Evolutionary conservation across 1,140 invertebrate species (phyloP).

Genomic region (Melitaea cinxia): DNA sequence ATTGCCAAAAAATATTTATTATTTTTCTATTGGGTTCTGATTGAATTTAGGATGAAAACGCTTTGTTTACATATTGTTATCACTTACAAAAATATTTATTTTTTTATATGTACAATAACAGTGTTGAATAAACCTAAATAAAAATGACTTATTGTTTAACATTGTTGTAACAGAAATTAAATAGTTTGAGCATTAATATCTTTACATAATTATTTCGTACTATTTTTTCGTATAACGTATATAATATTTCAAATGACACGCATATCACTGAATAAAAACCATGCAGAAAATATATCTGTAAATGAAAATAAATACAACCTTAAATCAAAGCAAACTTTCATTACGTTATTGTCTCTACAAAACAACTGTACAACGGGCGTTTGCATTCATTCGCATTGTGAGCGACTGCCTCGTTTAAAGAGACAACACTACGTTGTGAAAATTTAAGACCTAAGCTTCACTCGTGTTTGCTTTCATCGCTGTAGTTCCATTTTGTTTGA

Average conservation of each 20-base stretch:
- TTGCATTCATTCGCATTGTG: slow-evolving; percentile 32
- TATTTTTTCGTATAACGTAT: too few relatives aligned
- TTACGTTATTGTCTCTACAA: slow-evolving; percentile 21
- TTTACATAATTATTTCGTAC: too few relatives aligned
- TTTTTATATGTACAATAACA: not conserved
- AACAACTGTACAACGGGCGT: slow-evolving; percentile 21
- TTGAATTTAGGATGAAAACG: not conserved
- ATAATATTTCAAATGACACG: too few relatives aligned
- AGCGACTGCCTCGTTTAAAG: slow-evolving; percentile 29
- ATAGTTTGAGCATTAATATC: too few relatives aligned
- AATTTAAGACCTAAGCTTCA: slow-evolving; percentile 14
- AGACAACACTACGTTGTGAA: slow-evolving; percentile 22
- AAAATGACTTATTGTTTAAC: too few relatives aligned
- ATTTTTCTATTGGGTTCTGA: not conserved
- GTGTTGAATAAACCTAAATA: too few relatives aligned
- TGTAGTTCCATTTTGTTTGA: slow-evolving; percentile 12
- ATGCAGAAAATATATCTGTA: not conserved
- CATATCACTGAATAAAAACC: not conserved
- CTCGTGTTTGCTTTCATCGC: slow-evolving; percentile 6
- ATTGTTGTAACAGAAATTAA: too few relatives aligned
- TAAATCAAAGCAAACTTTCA: slow-evolving; percentile 8
- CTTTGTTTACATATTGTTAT: not conserved
- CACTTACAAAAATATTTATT: not conserved
- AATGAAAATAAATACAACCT: slow-evolving; percentile 5
- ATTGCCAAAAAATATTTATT: not conserved